Evolutionary conservation across 37 sponge, comb jelly and placozoan species (phyloP).

Genomic region (Corticium candelabrum): DNA sequence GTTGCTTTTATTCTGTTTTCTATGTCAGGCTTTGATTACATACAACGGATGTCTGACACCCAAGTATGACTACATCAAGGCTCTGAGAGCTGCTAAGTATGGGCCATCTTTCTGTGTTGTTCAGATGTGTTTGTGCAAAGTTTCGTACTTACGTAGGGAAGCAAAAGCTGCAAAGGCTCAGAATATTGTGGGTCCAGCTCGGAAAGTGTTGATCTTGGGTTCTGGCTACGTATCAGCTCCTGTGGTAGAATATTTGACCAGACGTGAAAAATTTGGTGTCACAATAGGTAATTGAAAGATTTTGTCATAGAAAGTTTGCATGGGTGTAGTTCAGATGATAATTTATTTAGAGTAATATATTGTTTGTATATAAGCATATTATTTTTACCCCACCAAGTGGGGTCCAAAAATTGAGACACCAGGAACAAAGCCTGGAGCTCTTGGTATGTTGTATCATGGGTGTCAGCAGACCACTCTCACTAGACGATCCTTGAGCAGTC

Average conservation of each 20-base stretch:
- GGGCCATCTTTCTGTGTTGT: no score
- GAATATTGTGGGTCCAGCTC: conserved; percentile 1
- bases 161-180: no score
- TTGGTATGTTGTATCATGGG: not conserved
- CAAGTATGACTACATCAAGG: conserved; percentile 53
- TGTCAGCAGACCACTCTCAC: conserved; percentile 7
- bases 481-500: conserved; percentile 2
- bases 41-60: conserved; percentile 45
- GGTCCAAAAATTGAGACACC: conserved; percentile 5
- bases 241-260: conserved; percentile 68
- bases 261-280: conserved; percentile 34
- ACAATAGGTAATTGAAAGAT: conserved; percentile 56
- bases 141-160: no score
- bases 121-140: no score
- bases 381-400: not conserved
- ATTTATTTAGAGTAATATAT: no score
- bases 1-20: not conserved
- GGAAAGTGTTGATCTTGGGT: conserved; percentile 74
- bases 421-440: not conserved
- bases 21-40: conserved; percentile 54
- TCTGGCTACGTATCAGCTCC: conserved; percentile 75
- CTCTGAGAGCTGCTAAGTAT: conserved; percentile 27
- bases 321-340: no score
- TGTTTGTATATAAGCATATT: not conserved
- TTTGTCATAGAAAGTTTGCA: no score